These are phyloP conservation scores for Hycleus cichorii DNA, from an alignment of 1,140 invertebrate species.

Conservation along the genomic window DNA sequence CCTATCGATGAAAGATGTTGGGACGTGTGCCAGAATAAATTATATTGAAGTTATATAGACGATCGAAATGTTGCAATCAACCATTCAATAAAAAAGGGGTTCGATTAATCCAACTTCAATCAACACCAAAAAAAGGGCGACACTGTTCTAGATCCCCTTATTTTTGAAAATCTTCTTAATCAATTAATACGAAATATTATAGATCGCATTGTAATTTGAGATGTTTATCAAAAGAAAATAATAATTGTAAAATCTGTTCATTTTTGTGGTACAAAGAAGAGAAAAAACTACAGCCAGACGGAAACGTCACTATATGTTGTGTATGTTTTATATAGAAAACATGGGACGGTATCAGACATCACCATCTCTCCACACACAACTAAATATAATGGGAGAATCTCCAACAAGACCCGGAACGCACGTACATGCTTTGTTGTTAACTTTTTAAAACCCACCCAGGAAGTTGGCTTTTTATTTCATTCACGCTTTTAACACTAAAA, in stretches of 20 bases:
- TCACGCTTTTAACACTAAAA: conserved; percentile 19
- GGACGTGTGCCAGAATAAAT: conserved; percentile 24
- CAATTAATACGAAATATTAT: background rate
- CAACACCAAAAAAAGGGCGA: too few relatives aligned
- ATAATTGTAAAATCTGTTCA: background rate
- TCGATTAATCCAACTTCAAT: too few relatives aligned
- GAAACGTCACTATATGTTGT: conserved; percentile 8
- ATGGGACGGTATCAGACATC: conserved; percentile 19
- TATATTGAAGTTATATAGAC: conserved; percentile 11
- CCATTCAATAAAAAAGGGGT: too few relatives aligned
- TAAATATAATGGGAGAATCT: conserved; percentile 22
- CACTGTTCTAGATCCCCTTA: too few relatives aligned
- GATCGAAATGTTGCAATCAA: background rate
- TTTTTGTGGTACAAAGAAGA: background rate
- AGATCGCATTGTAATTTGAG: background rate
- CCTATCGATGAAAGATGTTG: conserved; percentile 17
- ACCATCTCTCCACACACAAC: conserved; percentile 20
- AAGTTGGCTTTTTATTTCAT: conserved; percentile 27
- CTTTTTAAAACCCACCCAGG: conserved; percentile 26
- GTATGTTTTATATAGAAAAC: conserved; percentile 10
- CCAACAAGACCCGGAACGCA: conserved; percentile 24
- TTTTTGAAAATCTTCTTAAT: background rate
- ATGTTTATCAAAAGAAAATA: background rate
- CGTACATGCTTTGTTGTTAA: conserved; percentile 24
- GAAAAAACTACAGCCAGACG: background rate